A percentile compares a stretch with the other conserved stretches of the same genome.
These are phyloP conservation scores for Ornithorhynchus anatinus DNA, from an alignment of 2,113 vertebrate species.

Conservation along the genomic window DNA sequence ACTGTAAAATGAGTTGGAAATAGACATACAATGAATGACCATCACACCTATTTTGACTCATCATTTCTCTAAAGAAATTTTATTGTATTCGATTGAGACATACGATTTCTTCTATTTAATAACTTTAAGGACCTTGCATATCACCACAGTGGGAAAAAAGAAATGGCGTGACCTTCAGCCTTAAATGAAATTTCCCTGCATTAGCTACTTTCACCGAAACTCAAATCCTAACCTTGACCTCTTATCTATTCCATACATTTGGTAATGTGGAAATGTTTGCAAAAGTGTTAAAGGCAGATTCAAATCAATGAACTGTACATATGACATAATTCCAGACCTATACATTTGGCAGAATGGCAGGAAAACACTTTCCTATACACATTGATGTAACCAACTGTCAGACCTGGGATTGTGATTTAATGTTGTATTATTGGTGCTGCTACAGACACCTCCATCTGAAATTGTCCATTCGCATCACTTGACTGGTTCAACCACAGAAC, in stretches of 20 bases:
- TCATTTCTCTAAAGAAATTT: conserved; percentile 1
- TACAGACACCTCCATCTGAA: too few species aligned
- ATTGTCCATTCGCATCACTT: too few species aligned
- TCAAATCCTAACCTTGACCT: conserved; percentile 4
- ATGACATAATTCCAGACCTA: neutral
- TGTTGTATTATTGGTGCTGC: too few species aligned
- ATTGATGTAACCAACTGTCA: neutral
- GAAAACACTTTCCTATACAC: neutral
- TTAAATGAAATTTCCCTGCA: conserved; percentile 4
- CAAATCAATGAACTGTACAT: neutral
- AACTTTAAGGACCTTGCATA: neutral
- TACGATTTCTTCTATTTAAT: neutral
- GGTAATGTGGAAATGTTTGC: neutral
- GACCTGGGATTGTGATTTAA: too few species aligned
- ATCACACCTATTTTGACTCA: neutral
- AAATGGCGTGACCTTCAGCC: neutral
- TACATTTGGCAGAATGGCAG: neutral
- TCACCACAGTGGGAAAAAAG: neutral
- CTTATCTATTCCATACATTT: conserved; percentile 9
- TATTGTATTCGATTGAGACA: neutral
- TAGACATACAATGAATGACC: neutral
- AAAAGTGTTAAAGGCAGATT: neutral
- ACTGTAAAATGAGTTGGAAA: conserved; percentile 1
- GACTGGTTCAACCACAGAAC: too few species aligned
- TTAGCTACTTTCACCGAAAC: conserved; percentile 17